Base-by-base conservation (phyloP, 2,888 invertebrate genomes). In the Spisula solida region DNA sequence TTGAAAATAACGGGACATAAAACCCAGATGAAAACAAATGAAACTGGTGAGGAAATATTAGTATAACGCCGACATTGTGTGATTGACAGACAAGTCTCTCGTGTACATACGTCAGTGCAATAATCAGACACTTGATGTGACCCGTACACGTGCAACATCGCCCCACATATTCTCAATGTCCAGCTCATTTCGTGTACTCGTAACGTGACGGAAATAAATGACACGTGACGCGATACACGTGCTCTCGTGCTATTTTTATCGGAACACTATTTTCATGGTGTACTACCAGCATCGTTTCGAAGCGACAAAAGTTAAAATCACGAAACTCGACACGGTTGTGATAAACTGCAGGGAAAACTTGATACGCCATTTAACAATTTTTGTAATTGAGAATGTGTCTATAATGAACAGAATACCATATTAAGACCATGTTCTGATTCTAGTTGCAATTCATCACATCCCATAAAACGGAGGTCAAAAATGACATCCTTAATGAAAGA, bases 131-230 rank as follows among this genome's bases (percentile, higher is more conserved):
- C 51, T 10, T 51, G 48, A 14, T 83, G 14, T 31, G 51, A 48
- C 70, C 66, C 31, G 60, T 25, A 25, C 88, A 88, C 88, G 86
- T 88, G 88, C 47, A 16, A 41, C 66, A 85, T 82, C 55, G 31
- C 82, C 79, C 79, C 60, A n/a, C 80, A 47, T 86, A 81, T 84
- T 84, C 51, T 25, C 20, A 84, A 60, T 89, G 89, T 89, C 89
- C 89, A 89, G 83, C 82, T 86, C 25, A 48, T 87, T 60, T 66
- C 66, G 75, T 75, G 51, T 75, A 60, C 83, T 31, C 56, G 12
- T 83, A 51, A 83, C 70, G 75, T 83, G 79, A 78, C 51, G 79
- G 78, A 79, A 85, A 60, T 79, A 79, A 79, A 85, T 79, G 85
- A 79, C 85, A 85, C 85, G 85, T 85, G 85, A 85, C 85, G 48